Percentiles rank a stretch among this genome's conserved stretches.
These are phyloP conservation scores for Hydrotaea diabolus DNA, from an alignment of 2,888 invertebrate species.

Conservation along the genomic window DNA sequence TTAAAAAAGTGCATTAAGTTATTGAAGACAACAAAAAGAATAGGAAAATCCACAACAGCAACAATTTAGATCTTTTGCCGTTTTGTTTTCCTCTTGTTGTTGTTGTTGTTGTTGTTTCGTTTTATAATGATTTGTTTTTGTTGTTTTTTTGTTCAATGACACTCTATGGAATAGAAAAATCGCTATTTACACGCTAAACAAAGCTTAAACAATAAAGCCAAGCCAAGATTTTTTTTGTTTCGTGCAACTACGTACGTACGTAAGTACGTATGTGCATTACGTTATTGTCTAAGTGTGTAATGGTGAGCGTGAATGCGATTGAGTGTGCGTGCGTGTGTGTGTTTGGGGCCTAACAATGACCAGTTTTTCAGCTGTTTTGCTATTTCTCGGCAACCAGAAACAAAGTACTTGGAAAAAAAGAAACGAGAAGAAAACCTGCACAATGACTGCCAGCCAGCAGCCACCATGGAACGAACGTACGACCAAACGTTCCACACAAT, in stretches of 20 bases:
- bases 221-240: conserved; percentile 41
- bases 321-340: background rate
- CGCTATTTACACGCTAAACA: conserved; percentile 63
- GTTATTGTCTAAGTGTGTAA: background rate
- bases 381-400: conserved; percentile 18
- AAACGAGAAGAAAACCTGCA: background rate
- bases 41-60: background rate
- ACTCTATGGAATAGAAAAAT: conserved; percentile 47
- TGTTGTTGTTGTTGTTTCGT: conserved; percentile 1
- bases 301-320: background rate
- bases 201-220: conserved; percentile 51
- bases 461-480: background rate
- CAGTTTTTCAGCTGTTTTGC: conserved; percentile 49
- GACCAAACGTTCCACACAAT: background rate
- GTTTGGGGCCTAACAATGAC: conserved; percentile 40
- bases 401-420: conserved; percentile 29
- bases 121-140: conserved; percentile 21
- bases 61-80: too few relatives aligned
- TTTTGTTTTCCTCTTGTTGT: too few relatives aligned
- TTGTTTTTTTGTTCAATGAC: conserved; percentile 61
- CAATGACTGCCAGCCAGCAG: conserved; percentile 4
- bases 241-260: conserved; percentile 1
- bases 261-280: background rate
- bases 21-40: background rate
- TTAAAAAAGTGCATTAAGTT: conserved; percentile 22